Conservation (phyloP, 37 sponge, comb jelly and placozoan species). For the Halisarca cf. caerulea region DNA sequence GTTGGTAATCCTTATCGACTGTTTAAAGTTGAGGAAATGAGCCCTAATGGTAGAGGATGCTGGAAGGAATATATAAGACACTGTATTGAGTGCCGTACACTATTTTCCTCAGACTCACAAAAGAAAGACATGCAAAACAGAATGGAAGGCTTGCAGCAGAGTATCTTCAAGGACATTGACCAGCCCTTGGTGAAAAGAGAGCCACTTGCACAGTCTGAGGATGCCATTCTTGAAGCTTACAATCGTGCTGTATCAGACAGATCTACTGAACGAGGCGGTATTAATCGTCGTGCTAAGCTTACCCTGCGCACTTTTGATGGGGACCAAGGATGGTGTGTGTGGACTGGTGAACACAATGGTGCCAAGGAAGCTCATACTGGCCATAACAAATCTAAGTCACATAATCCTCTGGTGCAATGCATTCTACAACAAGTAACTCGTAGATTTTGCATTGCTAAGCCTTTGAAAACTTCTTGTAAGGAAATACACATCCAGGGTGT, state of each 20-base stretch:
- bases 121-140: background rate
- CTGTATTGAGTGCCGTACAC: conserved; percentile 41
- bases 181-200: background rate
- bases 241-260: background rate
- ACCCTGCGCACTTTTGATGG: conserved; percentile 5
- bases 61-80: conserved; percentile 52
- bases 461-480: conserved; percentile 39
- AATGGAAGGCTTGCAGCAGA: background rate
- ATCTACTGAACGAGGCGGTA: too few species aligned
- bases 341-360: background rate
- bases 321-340: conserved; percentile 11
- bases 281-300: background rate
- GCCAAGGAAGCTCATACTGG: background rate
- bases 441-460: conserved; percentile 56
- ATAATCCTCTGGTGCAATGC: background rate
- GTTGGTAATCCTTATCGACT: conserved; percentile 65
- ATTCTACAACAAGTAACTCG: background rate
- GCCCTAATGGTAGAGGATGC: conserved; percentile 28
- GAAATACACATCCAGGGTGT: conserved; percentile 49
- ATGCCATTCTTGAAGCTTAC: conserved; percentile 1
- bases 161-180: background rate
- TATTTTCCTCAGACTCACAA: background rate
- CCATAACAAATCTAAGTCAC: background rate
- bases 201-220: background rate
- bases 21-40: conserved; percentile 33